Evolutionary conservation across 2,888 invertebrate genomes (phyloP).

Genomic region (Parascotia fuliginaria): DNA sequence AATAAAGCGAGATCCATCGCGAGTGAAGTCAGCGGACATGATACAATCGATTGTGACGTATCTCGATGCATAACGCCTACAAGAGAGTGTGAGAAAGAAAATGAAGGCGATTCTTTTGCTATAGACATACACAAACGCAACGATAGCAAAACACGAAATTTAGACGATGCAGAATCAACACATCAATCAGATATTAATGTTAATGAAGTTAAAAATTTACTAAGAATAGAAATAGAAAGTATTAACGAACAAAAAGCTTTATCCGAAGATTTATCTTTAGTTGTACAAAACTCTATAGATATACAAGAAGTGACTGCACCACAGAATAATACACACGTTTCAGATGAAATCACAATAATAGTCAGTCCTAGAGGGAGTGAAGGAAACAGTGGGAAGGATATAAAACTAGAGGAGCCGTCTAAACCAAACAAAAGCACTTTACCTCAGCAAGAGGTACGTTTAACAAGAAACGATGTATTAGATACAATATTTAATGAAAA

Average conservation of each 20-base stretch:
- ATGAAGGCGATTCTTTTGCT: no score
- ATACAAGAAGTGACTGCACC: slow-evolving; percentile 29
- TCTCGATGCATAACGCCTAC: not conserved
- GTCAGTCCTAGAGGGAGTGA: slow-evolving; percentile 56
- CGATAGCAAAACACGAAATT: slow-evolving; percentile 54
- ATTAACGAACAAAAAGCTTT: slow-evolving; percentile 43
- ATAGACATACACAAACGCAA: slow-evolving; percentile 56
- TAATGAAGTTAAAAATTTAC: no score
- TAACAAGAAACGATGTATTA: slow-evolving; percentile 54
- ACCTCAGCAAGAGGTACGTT: slow-evolving; percentile 41
- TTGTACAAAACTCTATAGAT: slow-evolving; percentile 59
- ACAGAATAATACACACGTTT: slow-evolving; percentile 26
- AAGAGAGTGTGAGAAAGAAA: no score
- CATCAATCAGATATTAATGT: no score
- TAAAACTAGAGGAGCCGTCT: not conserved
- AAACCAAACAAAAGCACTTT: slow-evolving; percentile 21
- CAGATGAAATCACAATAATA: slow-evolving; percentile 59
- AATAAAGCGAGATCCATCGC: not conserved
- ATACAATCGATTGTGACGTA: not conserved
- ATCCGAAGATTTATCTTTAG: slow-evolving; percentile 48
- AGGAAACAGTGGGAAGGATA: not conserved
- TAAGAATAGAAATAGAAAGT: slow-evolving; percentile 61
- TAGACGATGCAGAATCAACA: no score
- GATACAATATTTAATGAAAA: slow-evolving; percentile 58
- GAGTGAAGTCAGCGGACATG: not conserved